phyloP scores from a whole-genome alignment of 30 jellyfish, hydroid and myxozoan species.

The Hydractinia echinata region DNA sequence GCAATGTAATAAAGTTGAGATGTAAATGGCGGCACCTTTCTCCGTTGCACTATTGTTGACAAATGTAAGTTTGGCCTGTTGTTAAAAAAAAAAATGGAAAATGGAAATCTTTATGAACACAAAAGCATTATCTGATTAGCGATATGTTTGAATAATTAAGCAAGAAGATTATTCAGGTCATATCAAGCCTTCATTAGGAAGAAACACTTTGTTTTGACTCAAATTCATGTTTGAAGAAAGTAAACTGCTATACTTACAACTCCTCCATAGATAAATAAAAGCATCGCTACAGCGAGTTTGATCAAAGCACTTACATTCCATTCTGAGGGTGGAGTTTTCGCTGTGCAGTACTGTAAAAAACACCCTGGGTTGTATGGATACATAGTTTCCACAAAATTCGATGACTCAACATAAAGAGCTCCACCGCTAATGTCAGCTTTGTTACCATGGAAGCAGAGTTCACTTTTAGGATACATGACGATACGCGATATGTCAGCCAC shows the following conservation, averaged over 20 bases:
- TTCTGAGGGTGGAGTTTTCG: conserved; percentile 49
- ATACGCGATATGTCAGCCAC: conserved; percentile 47
- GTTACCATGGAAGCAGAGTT: conserved; percentile 25
- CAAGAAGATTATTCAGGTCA: no score
- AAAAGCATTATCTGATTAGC: no score
- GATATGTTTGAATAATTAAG: no score
- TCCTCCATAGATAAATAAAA: background rate
- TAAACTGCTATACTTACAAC: no score
- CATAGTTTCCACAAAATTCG: conserved; percentile 37
- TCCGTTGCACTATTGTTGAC: conserved; percentile 47
- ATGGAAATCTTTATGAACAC: background rate
- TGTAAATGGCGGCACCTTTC: conserved; percentile 57
- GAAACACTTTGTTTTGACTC: no score
- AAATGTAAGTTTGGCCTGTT: conserved; percentile 39
- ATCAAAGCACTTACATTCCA: conserved; percentile 39
- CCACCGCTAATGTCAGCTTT: conserved; percentile 62
- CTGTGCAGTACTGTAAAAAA: conserved; percentile 46
- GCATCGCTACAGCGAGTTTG: background rate
- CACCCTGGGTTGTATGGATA: conserved; percentile 66
- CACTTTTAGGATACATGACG: conserved; percentile 35
- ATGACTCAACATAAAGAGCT: conserved; percentile 49
- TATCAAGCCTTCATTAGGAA: no score
- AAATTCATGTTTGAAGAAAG: no score
- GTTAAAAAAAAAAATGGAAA: background rate
- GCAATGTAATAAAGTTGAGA: conserved; percentile 46